Conservation (phyloP, 1,140 invertebrate genomes). For the honey bee (Apis mellifera) region Amel_HAv3.1 CM009945.2:1990001-1990500, state of each 20-base stretch:
- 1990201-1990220: conserved; percentile 74
- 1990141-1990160: no score
- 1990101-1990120: no score
- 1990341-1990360: conserved; percentile 65
- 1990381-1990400: conserved; percentile 59
- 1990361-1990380: conserved; percentile 69
- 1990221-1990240: conserved; percentile 53
- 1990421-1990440: conserved; percentile 73
- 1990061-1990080: no score
- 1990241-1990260: conserved; percentile 71
- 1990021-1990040: no score
- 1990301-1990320: conserved; percentile 64
- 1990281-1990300: conserved; percentile 73
- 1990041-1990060: no score
- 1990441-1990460: conserved; percentile 70
- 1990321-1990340: conserved; percentile 71
- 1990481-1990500: conserved; percentile 61
- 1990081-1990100: no score
- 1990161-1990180: conserved; percentile 65
- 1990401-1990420: conserved; percentile 61
- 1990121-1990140: no score
- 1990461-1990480: conserved; percentile 69
- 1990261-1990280: conserved; percentile 68
- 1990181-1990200: conserved; percentile 74
- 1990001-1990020: no score